phyloP scores from a whole-genome alignment of 2,888 invertebrate species.

The Drosophila koepferae region DNA sequence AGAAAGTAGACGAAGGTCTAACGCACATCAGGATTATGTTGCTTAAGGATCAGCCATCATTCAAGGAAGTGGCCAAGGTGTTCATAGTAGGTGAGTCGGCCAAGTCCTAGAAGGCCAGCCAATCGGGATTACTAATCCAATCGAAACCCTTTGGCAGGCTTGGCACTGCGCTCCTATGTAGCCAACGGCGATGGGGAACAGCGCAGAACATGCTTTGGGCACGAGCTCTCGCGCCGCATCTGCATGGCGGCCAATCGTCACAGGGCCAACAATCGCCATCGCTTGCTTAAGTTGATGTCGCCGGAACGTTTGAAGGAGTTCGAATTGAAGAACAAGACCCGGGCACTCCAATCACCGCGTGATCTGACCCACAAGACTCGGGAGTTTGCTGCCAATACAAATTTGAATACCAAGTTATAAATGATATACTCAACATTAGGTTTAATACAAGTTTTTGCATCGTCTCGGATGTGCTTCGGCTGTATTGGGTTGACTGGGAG shows the following conservation, averaged over 20 bases:
- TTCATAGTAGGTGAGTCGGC: slow-evolving; percentile 49
- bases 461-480: not conserved
- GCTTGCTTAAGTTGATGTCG: slow-evolving; percentile 14
- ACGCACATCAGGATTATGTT: slow-evolving; percentile 28
- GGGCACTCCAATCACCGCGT: slow-evolving; percentile 9
- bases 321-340: slow-evolving; percentile 22
- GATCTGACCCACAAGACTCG: slow-evolving; percentile 16
- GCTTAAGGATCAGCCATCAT: slow-evolving; percentile 44
- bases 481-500: not conserved
- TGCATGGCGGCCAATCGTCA: slow-evolving; percentile 31
- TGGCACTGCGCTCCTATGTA: slow-evolving; percentile 52
- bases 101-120: not conserved
- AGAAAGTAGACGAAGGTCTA: not conserved
- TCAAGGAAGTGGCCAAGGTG: slow-evolving; percentile 52
- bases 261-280: slow-evolving; percentile 1
- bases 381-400: slow-evolving; percentile 14
- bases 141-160: slow-evolving; percentile 19
- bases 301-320: slow-evolving; percentile 46
- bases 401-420: slow-evolving; percentile 18
- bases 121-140: not conserved
- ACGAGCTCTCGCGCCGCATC: slow-evolving; percentile 44
- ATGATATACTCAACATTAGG: not conserved
- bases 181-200: slow-evolving; percentile 34
- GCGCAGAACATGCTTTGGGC: slow-evolving; percentile 46
- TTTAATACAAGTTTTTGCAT: slow-evolving; percentile 1